Base-by-base conservation (phyloP, 2,888 invertebrate species). In the Conus canariensis region DNA sequence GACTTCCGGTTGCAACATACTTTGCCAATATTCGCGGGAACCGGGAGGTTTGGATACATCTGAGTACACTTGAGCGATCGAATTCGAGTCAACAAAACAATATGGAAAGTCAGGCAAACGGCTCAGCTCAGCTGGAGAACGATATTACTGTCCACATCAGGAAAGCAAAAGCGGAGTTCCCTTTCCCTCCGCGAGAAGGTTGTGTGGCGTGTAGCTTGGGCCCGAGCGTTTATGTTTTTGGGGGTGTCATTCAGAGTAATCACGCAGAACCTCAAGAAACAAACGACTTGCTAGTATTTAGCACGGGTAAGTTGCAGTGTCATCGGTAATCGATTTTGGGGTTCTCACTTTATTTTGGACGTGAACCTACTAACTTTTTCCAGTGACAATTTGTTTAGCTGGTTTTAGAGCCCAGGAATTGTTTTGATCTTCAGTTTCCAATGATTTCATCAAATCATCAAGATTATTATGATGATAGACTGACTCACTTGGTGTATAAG, bases 261-360 rank as follows among this genome's bases (percentile, higher is more conserved):
- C 92, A 90, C 5, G 92, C 92, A 45, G 94, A 95, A 87, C 90
- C 94, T 25, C 60, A 92, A 45, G 95, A 96, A 92, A 94, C 94
- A 4, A 95, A 95, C 92, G 95, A 96, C 30, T 92, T 96, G 6
- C 91, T 95, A 6, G 90, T 93, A 16, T 95, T 94, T 92, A 94
- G 95, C 92, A 89, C 92, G 90, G 95, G 96, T 95, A 92, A 86
- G 90, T 70, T 90, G 92, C 59, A 45, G 3, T 45, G 45, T 45
- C 45, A 45, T 45, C 45, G 45, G 45, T 45, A 45, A 45, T 45
- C 45, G 3, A 45, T 45, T 2, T 45, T 45, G 2, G 45, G 45
- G 45, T 45, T 45, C 45, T 45, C 45, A 45, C 45, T 2, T 45
- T 45, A 45, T 45, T 45, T 45, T 45, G 45, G 45, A 45, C 45